A percentile compares a stretch with the other conserved stretches of the same genome.
Evolutionary conservation across 2,888 invertebrate genomes (phyloP).

Genomic region (Eristalinus aeneus): DNA sequence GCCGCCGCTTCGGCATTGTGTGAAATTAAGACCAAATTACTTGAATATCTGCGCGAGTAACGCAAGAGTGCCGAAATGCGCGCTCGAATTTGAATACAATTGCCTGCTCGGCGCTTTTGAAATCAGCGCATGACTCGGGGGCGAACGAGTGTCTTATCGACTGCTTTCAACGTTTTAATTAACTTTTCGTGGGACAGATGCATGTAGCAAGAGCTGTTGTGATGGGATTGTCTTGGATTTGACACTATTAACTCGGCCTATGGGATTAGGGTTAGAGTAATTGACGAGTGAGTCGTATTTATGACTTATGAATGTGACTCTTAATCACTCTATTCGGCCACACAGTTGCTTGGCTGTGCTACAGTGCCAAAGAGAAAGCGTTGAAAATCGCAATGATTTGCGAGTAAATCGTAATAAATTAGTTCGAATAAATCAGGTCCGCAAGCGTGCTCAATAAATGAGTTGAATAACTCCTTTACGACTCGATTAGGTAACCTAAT

Average conservation of each 20-base stretch:
- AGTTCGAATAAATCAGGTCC: neutral
- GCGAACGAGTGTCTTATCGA: conserved; percentile 29
- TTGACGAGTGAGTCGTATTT: neutral
- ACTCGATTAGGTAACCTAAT: too few relatives aligned
- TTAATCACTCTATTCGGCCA: neutral
- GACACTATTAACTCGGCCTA: neutral
- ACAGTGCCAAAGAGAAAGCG: neutral
- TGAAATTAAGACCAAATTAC: conserved; percentile 29
- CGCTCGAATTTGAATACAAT: conserved; percentile 63
- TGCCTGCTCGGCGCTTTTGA: conserved; percentile 37
- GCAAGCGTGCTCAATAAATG: neutral
- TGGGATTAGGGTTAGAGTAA: neutral
- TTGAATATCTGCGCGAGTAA: conserved; percentile 41
- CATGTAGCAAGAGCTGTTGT: neutral
- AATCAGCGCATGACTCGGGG: conserved; percentile 30
- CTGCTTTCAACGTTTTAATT: conserved; percentile 45
- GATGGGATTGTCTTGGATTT: neutral
- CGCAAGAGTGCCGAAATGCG: conserved; percentile 32
- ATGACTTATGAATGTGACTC: neutral
- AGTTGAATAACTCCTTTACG: neutral
- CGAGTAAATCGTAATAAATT: neutral
- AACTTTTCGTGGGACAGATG: conserved; percentile 31
- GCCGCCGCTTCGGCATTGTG: conserved; percentile 14
- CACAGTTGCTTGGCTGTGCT: neutral
- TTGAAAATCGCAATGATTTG: neutral